phyloP scores from a whole-genome alignment of 2,113 vertebrate species.

The Dasypus novemcinctus region DNA sequence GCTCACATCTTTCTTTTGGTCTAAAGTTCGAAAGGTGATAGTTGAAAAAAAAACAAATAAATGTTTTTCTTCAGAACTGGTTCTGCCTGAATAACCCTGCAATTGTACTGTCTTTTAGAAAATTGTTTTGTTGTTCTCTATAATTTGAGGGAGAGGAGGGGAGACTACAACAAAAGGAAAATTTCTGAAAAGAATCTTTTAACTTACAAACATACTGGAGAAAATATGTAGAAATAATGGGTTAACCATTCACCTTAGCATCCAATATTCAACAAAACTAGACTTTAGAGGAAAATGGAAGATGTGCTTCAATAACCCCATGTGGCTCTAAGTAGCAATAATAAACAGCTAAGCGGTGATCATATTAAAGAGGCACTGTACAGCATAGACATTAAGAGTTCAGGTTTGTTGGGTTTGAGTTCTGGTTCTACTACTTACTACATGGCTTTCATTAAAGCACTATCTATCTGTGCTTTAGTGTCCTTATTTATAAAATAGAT shows the following conservation, averaged over 20 bases:
- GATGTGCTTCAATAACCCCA: background rate
- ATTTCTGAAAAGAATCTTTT: background rate
- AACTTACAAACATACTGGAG: background rate
- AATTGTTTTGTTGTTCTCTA: background rate
- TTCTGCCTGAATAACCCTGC: background rate
- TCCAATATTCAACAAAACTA: background rate
- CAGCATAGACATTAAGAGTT: background rate
- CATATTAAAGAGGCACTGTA: background rate
- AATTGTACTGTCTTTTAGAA: background rate
- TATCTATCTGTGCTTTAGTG: background rate
- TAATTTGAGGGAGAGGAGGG: background rate
- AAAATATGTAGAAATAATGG: background rate
- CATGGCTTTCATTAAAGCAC: background rate
- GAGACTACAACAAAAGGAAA: background rate
- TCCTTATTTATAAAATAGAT: background rate
- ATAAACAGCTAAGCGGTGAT: background rate
- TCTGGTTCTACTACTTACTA: background rate
- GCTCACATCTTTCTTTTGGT: background rate
- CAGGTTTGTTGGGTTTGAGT: background rate
- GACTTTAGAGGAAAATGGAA: background rate
- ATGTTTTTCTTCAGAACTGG: conserved; percentile 6
- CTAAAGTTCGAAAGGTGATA: background rate
- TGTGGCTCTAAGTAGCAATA: background rate
- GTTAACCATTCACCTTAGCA: background rate
- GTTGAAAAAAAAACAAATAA: background rate